phyloP scores from a whole-genome alignment of 2,797 vertebrate species.

The Adelosebastes latens region DNA sequence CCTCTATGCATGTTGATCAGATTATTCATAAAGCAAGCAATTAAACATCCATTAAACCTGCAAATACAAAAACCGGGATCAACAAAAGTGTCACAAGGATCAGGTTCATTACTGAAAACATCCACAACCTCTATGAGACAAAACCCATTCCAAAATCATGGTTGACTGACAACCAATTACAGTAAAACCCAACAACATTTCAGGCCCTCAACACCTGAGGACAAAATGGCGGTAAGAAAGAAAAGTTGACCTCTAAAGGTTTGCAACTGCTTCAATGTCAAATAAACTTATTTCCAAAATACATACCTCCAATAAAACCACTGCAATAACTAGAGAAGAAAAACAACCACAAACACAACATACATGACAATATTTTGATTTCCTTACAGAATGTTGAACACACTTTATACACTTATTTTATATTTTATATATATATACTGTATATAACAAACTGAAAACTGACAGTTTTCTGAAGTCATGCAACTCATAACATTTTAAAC shows the following conservation, averaged over 20 bases:
- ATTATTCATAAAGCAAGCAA: slow-evolving; percentile 74
- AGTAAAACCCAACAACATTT: background rate
- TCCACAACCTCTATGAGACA: slow-evolving; percentile 6
- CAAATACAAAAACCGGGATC: slow-evolving; percentile 60
- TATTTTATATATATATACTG: background rate
- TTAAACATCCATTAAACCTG: slow-evolving; percentile 73
- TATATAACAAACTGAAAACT: background rate
- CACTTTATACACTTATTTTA: too few relatives aligned
- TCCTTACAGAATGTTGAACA: background rate
- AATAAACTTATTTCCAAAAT: background rate
- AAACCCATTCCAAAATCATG: slow-evolving; percentile 8
- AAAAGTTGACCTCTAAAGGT: background rate
- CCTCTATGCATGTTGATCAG: slow-evolving; percentile 59
- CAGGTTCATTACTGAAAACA: slow-evolving; percentile 52
- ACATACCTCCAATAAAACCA: background rate
- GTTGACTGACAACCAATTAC: slow-evolving; percentile 25
- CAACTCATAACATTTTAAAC: background rate
- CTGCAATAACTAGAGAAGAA: background rate
- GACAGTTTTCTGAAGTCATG: background rate
- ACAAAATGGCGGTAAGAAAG: slow-evolving; percentile 2
- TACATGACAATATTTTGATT: background rate
- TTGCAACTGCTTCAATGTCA: background rate
- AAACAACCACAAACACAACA: background rate
- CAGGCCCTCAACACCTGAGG: background rate
- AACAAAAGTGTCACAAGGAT: slow-evolving; percentile 48